Conservation (phyloP, 2,113 vertebrate genomes). For the Syngnathus floridae region DNA sequence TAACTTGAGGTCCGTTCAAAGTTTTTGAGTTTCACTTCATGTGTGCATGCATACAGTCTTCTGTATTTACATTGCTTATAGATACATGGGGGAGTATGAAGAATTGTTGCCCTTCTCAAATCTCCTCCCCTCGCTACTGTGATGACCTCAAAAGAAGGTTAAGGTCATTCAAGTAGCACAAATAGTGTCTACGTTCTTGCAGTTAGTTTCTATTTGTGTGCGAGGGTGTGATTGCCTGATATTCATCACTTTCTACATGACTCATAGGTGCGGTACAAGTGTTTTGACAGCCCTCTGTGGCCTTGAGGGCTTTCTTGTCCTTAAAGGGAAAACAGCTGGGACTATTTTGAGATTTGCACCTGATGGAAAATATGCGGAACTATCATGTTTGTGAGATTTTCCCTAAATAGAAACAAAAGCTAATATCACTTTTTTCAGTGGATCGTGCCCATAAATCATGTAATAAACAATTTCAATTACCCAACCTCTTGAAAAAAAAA, state of each 20-base stretch:
- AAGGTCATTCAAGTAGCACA: conserved; percentile 11
- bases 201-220: conserved; percentile 15
- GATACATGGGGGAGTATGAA: background rate
- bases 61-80: no score
- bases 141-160: conserved; percentile 27
- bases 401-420: background rate
- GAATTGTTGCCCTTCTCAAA: conserved; percentile 11
- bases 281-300: conserved; percentile 27
- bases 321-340: background rate
- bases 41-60: no score
- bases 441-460: conserved; percentile 1
- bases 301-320: conserved; percentile 23
- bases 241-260: conserved; percentile 27
- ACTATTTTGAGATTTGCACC: background rate
- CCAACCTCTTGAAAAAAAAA: conserved; percentile 37
- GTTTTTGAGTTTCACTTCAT: background rate
- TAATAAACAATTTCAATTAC: conserved; percentile 32
- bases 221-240: conserved; percentile 29
- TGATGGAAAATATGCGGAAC: background rate
- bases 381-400: background rate
- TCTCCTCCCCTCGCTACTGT: conserved; percentile 31
- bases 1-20: background rate
- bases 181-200: conserved; percentile 27
- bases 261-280: conserved; percentile 18
- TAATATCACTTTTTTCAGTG: background rate